Base-by-base conservation (phyloP, 2,888 invertebrate species). In the Aporophyla lueneburgensis region DNA sequence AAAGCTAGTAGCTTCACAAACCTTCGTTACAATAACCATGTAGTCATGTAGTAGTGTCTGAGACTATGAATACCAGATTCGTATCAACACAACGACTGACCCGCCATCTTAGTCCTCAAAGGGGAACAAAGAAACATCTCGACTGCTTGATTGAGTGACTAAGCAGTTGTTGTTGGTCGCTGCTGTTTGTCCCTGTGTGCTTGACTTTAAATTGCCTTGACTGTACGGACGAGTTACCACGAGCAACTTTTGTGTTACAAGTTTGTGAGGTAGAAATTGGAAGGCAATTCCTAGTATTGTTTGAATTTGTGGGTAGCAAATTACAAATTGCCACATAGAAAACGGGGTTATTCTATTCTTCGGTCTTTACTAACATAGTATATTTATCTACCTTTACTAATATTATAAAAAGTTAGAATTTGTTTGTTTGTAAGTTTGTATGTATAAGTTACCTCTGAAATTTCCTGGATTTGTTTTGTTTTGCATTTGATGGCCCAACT, bases 181-280 rank as follows among this genome's bases (percentile, higher is more conserved):
- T 80, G 66, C 62, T 87, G 80, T 87, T 87, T 84, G 70, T 54
- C 56, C 59, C 68, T 78, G 71, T 79, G 76, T 80, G 53, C 86
- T 88, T 83, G 72, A 82, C 74, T 88, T 82, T 77, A 86, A 88
- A 87, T 86, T 87, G 80, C 76, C 70, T 80, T 54, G 59, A 61
- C 40, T 73, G 16, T 0, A n/a, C 43, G 80, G 72, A 78, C 86
- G 77, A 27, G 81, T n/a, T 1, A 65, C 51, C 53, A 10, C 0
- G 14, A 54, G 67, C 62, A 61, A 80, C 59, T 75, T 66, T 80
- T 27, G 9, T 21, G 12, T 46, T 1, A 3, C n/a, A 14, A 51
- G 16, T 66, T 53, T 54, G 27, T 1, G 10, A 33, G 12, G 5
- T 5, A 51, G 19, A 9, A 1, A 69, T 67, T 51, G 5, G 0